These are phyloP conservation scores for Eurystomus glaucurus DNA, from an alignment of 2,797 vertebrate genomes.

Conservation along the genomic window DNA sequence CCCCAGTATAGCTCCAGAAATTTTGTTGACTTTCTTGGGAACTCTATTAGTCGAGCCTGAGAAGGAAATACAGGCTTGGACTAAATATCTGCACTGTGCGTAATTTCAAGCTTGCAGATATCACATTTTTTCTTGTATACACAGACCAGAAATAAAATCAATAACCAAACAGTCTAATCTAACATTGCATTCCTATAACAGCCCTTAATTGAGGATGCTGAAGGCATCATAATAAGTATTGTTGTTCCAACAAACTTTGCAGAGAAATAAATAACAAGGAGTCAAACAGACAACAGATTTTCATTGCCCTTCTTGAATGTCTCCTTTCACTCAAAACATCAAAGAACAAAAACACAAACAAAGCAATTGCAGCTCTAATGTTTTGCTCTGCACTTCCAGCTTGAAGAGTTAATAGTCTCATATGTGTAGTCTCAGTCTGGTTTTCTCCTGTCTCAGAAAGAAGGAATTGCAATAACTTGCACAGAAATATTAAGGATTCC, in stretches of 20 bases:
- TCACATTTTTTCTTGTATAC: not conserved
- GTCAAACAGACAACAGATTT: not conserved
- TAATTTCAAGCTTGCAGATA: not conserved
- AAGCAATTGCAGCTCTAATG: not conserved
- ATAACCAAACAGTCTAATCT: not conserved
- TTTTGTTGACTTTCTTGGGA: not conserved
- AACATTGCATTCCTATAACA: not conserved
- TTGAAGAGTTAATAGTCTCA: slow-evolving; percentile 28
- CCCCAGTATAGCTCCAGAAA: not conserved
- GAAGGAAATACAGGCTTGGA: not conserved
- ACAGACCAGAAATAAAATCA: not conserved
- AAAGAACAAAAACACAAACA: not conserved
- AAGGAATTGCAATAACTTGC: slow-evolving; percentile 13
- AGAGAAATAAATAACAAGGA: not conserved
- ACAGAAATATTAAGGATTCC: slow-evolving; percentile 37
- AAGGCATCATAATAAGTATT: not conserved
- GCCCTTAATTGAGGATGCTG: not conserved
- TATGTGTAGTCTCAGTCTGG: not conserved
- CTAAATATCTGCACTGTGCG: not conserved
- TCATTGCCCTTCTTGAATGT: not conserved
- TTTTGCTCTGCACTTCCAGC: not conserved
- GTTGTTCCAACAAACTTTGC: not conserved
- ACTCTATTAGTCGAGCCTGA: not conserved
- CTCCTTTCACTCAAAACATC: not conserved
- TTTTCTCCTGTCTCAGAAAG: not conserved